These are phyloP conservation scores for Trachelus stipa DNA, from an alignment of 2,888 invertebrate genomes.

Conservation along the genomic window DNA sequence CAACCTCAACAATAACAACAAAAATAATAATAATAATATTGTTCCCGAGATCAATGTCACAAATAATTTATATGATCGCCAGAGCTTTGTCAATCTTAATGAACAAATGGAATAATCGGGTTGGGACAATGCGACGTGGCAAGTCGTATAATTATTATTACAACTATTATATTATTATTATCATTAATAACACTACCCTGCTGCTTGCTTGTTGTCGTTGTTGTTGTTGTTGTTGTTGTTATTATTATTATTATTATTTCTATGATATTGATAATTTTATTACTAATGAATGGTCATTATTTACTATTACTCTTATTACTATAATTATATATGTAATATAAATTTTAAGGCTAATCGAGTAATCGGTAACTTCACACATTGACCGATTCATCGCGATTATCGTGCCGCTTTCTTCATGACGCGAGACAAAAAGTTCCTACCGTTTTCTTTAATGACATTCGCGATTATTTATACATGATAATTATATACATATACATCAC, in stretches of 20 bases:
- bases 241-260: not conserved
- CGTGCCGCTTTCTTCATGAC: not conserved
- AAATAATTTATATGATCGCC: not conserved
- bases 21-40: not conserved
- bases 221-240: not conserved
- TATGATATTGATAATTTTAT: not conserved
- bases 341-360: not conserved
- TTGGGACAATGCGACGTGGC: not conserved
- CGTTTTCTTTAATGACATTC: not conserved
- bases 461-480: slow-evolving; percentile 4
- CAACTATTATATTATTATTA: not conserved
- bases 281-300: not conserved
- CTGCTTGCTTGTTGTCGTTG: not conserved
- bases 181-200: not conserved
- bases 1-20: not conserved
- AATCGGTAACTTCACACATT: not conserved
- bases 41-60: not conserved
- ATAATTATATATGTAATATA: slow-evolving; percentile 1
- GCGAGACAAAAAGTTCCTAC: slow-evolving; percentile 3
- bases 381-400: not conserved
- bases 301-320: slow-evolving; percentile 4
- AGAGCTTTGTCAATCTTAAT: not conserved
- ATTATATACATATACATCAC: not conserved
- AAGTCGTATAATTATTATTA: not conserved
- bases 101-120: not conserved